phyloP scores from a whole-genome alignment of 2,888 invertebrate genomes.

The Apodemia hepburni region DNA sequence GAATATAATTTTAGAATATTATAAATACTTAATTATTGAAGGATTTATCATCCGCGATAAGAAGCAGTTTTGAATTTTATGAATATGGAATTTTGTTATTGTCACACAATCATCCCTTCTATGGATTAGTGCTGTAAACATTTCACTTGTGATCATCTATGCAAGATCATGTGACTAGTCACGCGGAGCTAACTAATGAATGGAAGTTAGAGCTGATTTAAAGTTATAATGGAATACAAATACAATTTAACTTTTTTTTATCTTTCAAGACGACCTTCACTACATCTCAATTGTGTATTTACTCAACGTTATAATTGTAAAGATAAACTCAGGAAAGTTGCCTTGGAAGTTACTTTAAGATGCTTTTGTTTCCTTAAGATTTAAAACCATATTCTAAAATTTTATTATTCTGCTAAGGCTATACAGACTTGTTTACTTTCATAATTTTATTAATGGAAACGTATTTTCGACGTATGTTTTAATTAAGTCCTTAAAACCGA shows the following conservation, averaged over 20 bases:
- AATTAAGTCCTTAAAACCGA: too few species aligned
- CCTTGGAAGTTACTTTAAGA: not conserved
- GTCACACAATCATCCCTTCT: not conserved
- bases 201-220: constrained; percentile 3
- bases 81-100: too few species aligned
- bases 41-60: not conserved
- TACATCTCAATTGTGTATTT: constrained; percentile 5
- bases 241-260: constrained; percentile 4
- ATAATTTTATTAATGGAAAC: too few species aligned
- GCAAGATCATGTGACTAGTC: constrained; percentile 31
- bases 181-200: constrained; percentile 24
- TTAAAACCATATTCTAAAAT: not conserved
- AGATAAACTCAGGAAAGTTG: constrained; percentile 14
- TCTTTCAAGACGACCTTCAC: constrained; percentile 5
- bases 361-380: constrained; percentile 2
- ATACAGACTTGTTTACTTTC: too few species aligned
- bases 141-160: constrained; percentile 4
- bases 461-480: too few species aligned
- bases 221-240: constrained; percentile 1
- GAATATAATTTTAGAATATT: too few species aligned
- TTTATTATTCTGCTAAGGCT: not conserved
- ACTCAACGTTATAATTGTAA: constrained; percentile 2
- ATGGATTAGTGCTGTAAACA: not conserved
- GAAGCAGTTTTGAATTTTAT: too few species aligned
- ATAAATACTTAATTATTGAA: too few species aligned